A percentile compares a stretch with the other conserved stretches of the same genome.
These are phyloP conservation scores for Trichogramma pretiosum DNA, from an alignment of 1,140 invertebrate genomes.

Conservation along the genomic window DNA sequence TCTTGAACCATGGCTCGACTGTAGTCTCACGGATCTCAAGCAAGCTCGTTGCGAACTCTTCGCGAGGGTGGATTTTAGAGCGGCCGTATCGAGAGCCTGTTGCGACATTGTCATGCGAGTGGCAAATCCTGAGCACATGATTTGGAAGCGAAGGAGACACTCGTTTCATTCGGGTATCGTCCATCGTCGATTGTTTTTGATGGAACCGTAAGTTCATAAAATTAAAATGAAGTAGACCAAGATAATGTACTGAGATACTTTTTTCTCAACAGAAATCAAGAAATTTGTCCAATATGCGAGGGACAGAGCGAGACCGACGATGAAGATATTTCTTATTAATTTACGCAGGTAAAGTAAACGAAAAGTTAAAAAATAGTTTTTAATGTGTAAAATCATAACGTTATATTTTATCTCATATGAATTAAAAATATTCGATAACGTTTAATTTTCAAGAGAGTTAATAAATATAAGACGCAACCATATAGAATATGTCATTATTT, in stretches of 20 bases:
- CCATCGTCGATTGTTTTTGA: slow-evolving; percentile 13
- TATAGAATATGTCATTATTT: no score
- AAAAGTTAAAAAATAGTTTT: no score
- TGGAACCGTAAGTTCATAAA: not conserved
- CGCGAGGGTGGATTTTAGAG: slow-evolving; percentile 44
- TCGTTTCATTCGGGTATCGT: slow-evolving; percentile 27
- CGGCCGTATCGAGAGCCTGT: slow-evolving; percentile 45
- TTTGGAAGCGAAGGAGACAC: slow-evolving; percentile 28
- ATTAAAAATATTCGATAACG: no score
- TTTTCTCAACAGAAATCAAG: no score
- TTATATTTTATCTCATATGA: no score
- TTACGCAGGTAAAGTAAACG: no score
- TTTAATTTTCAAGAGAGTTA: no score
- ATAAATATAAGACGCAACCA: slow-evolving; percentile 8
- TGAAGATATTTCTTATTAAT: slow-evolving; percentile 5
- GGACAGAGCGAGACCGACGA: not conserved
- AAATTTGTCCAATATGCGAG: slow-evolving; percentile 6
- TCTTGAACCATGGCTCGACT: slow-evolving; percentile 21
- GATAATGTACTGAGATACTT: no score
- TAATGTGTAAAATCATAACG: no score
- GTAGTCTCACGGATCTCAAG: slow-evolving; percentile 35
- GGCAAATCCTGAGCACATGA: slow-evolving; percentile 24
- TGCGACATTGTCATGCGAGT: slow-evolving; percentile 45
- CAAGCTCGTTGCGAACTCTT: slow-evolving; percentile 42
- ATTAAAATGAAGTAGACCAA: no score